Conservation (phyloP, 1,140 invertebrate species). For the Stegodyphus dumicola region DNA sequence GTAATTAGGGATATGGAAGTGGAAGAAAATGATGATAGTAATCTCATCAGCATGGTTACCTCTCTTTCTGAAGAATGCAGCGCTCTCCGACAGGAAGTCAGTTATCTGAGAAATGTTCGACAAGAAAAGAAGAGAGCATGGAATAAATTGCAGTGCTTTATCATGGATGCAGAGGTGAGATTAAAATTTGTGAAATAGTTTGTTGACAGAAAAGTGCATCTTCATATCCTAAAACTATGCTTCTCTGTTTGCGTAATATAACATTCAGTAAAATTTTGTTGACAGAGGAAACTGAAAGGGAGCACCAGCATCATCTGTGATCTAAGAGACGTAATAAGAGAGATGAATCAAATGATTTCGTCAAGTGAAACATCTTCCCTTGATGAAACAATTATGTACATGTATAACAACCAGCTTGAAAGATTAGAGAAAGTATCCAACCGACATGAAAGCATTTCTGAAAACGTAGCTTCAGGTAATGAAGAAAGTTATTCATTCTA, state of each 20-base stretch:
- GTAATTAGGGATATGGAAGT: constrained; percentile 51
- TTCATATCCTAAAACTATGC: not conserved
- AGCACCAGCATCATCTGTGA: constrained; percentile 1
- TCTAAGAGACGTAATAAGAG: constrained; percentile 36
- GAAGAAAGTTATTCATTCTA: not conserved
- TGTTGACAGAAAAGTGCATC: not conserved
- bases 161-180: constrained; percentile 51
- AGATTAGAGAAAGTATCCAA: constrained; percentile 33
- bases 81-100: constrained; percentile 48
- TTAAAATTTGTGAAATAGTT: not conserved
- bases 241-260: not conserved
- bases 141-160: constrained; percentile 51
- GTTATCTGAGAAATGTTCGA: constrained; percentile 52
- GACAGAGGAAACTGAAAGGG: constrained; percentile 39
- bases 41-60: constrained; percentile 37
- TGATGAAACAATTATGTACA: constrained; percentile 52
- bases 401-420: constrained; percentile 56
- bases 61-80: constrained; percentile 48
- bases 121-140: constrained; percentile 46
- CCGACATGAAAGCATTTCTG: constrained; percentile 23
- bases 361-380: constrained; percentile 45
- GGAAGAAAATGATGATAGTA: constrained; percentile 50
- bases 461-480: not conserved
- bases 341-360: constrained; percentile 28
- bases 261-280: constrained; percentile 5